These are phyloP conservation scores for Lophotriccus pileatus DNA, from an alignment of 2,797 vertebrate genomes.

Conservation along the genomic window DNA sequence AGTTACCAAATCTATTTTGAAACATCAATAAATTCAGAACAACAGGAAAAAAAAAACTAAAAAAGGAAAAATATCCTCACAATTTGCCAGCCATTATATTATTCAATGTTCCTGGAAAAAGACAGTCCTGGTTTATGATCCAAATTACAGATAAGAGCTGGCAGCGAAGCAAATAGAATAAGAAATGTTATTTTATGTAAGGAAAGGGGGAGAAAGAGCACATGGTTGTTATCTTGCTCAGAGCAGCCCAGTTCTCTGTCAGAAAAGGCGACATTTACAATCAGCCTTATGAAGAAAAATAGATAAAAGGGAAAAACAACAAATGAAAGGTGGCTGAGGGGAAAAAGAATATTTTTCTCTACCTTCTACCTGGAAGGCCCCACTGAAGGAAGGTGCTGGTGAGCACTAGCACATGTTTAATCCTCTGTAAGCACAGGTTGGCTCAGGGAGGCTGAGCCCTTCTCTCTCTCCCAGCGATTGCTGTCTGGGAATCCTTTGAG, in stretches of 20 bases:
- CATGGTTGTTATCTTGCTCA: background rate
- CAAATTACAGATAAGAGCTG: slow-evolving; percentile 20
- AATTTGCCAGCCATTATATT: background rate
- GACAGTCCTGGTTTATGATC: background rate
- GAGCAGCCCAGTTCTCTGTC: background rate
- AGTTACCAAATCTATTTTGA: background rate
- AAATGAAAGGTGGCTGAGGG: background rate
- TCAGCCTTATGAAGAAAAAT: background rate
- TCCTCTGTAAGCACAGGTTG: background rate
- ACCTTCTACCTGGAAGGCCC: background rate
- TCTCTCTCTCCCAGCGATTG: background rate
- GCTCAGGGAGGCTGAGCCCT: background rate
- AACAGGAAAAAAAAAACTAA: background rate
- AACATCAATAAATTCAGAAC: background rate
- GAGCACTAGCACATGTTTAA: background rate
- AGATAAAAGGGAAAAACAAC: slow-evolving; percentile 17
- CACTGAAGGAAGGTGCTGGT: background rate
- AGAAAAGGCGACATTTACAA: background rate
- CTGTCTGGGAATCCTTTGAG: fast-evolving
- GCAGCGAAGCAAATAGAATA: slow-evolving; percentile 1
- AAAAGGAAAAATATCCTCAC: background rate
- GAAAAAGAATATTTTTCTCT: background rate
- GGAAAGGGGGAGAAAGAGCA: background rate
- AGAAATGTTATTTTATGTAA: background rate
- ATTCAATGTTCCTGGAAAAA: background rate